Base-by-base conservation (phyloP, 1,140 invertebrate species). In the Scaptomyza hsui region DNA sequence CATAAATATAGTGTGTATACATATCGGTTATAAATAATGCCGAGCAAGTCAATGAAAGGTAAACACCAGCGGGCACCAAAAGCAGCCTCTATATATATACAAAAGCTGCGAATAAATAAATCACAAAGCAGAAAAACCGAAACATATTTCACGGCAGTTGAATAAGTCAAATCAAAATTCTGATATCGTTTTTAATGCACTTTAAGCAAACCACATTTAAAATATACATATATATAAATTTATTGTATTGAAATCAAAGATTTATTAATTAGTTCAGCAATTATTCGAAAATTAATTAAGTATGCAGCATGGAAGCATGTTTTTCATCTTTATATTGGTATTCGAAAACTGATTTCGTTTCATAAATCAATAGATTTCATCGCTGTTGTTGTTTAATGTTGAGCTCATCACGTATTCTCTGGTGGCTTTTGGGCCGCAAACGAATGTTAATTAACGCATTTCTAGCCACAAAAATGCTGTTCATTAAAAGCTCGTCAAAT, bases 401-500 rank as follows among this genome's bases (percentile, higher is more conserved):
- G n/a, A 39, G 44, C 35, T 57, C 32, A 65, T 70, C 67, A 70
- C 60, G 67, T 70, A 70, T 48, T 42, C 52, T 39, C 51, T 53
- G 51, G 16, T 64, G 51, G 52, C 60, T 70, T 51, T 60, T 41
- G 47, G 57, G 60, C 51, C 44, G n/a, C n/a, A 64, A 64, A 44
- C 60, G 15, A 70, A 70, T 48, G 60, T 70, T 71, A 65, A 71
- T 65, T 71, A 71, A 71, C 52, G 68, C 39, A 64, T 56, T 49
- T 35, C 32, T 35, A 29, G 12, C 59, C 42, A 53, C 48, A 53
- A 32, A 69, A 39, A 1, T 60, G 52, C 44, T 74, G 75, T 83
- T 85, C 67, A 83, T 86, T 83, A 73, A 80, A 85, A 60, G 63
- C 72, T 80, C 80, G 80, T 83, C 15, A 10, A n/a, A 44, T 16